Evolutionary conservation across 1,140 invertebrate species (phyloP), one percentile per base, ranked within the genome.

Genomic region (Drosophila aff.): DNA sequence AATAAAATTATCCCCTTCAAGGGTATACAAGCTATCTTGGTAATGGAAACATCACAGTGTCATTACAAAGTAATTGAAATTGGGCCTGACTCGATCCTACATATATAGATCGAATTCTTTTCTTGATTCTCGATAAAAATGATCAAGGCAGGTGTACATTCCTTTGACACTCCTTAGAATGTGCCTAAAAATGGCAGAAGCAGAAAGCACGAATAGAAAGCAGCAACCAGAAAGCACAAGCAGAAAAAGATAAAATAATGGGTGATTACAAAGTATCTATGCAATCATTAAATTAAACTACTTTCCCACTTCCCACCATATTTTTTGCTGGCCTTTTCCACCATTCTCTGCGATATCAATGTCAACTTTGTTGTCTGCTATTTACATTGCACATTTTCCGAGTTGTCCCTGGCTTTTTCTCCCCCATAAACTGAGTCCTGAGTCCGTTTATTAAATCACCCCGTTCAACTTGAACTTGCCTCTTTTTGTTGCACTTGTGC

Each of bases 391-490:
- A 65, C 55, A 50, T 67, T 72, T 63, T 49, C 61, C 50, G 15
- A 59, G 31, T 18, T 50, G 26, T 33, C 60, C 36, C 31, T 40
- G 41, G 31, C 18, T 65, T 63, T 75, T 58, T 62, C 40, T 49
- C 13, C 8, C 31, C 16, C 43, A 21, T 3, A 40, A 47, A 18
- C 36, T 26, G 61, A 23, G 62, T 67, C 78, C 47, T 50, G 62
- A 65, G 66, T 81, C 47, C 69, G 52, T 69, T 89, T 89, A 84
- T 81, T 89, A 80, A 89, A 83, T 89, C 68, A 86, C 84, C 61
- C 66, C 53, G 36, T 72, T 78, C 66, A 64, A 60, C 63, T 67
- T 81, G 79, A 83, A 58, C 53, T 71, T 53, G 68, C 31, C 31
- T 47, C 71, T 79, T 76, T 58, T 76, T 66, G 72, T 67, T 76